Conservation (phyloP, 2,113 vertebrate species). For the Galbula dea region DNA sequence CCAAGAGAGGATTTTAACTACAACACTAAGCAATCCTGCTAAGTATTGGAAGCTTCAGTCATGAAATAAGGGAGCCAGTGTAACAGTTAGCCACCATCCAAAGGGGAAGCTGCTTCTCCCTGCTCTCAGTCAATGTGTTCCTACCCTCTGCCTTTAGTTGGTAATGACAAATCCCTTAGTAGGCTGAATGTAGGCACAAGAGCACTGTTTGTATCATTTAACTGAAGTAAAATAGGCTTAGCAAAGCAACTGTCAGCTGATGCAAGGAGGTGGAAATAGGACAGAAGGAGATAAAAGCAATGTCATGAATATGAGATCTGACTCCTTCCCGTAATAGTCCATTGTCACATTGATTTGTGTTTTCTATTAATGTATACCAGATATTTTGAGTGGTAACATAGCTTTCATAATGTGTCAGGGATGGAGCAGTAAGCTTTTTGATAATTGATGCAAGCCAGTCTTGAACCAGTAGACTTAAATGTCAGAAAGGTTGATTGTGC, state of each 20-base stretch:
- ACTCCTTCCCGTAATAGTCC: neutral
- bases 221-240: neutral
- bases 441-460: fast-evolving
- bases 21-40: too few relatives aligned
- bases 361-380: neutral
- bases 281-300: neutral
- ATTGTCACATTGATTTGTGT: neutral
- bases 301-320: neutral
- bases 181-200: neutral
- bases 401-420: neutral
- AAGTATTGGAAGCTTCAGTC: neutral
- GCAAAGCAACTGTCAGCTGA: neutral
- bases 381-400: neutral
- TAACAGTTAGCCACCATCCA: neutral
- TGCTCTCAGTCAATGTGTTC: fast-evolving
- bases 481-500: neutral
- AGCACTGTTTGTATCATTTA: neutral
- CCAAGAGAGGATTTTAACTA: neutral
- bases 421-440: neutral
- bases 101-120: neutral
- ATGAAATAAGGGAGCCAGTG: fast-evolving
- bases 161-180: neutral
- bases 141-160: neutral
- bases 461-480: neutral
- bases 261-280: neutral